phyloP scores from a whole-genome alignment of 2,888 invertebrate genomes.

The Tetropium fuscum region DNA sequence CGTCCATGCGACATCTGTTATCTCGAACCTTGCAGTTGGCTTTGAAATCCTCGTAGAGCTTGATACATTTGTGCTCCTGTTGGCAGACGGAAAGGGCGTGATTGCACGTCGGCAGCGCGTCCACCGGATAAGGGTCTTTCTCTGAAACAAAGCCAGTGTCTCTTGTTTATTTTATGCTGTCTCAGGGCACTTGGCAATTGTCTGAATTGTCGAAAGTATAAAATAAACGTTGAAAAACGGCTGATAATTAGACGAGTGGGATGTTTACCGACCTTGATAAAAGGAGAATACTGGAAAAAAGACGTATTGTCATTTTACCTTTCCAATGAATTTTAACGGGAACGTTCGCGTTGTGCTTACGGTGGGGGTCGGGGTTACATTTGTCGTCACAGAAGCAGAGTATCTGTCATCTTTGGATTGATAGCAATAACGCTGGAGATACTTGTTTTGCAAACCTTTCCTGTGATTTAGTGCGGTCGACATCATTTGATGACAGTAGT shows the following conservation, averaged over 20 bases:
- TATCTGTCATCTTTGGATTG: too few species aligned
- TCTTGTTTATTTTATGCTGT: constrained; percentile 8
- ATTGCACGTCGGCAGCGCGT: constrained; percentile 90
- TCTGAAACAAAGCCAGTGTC: constrained; percentile 70
- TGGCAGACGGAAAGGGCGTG: constrained; percentile 89
- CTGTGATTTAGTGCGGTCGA: too few species aligned
- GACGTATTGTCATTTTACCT: neutral
- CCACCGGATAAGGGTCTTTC: constrained; percentile 90
- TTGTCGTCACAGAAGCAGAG: too few species aligned
- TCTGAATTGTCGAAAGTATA: constrained; percentile 11
- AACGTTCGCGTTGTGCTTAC: too few species aligned
- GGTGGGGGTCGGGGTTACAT: too few species aligned
- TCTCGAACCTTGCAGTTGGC: constrained; percentile 88
- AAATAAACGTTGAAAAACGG: constrained; percentile 9
- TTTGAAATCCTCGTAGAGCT: constrained; percentile 88
- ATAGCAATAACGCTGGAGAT: too few species aligned
- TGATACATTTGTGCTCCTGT: constrained; percentile 83
- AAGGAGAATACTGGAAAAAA: constrained; percentile 3
- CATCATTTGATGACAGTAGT: too few species aligned
- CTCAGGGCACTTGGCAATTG: neutral
- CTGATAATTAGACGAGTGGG: constrained; percentile 9
- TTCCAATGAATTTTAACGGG: neutral
- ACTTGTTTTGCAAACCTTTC: too few species aligned
- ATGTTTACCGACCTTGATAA: constrained; percentile 3
- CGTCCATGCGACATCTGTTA: constrained; percentile 90